Conservation (phyloP, 1,140 invertebrate genomes). For the Hetaerina americana region DNA sequence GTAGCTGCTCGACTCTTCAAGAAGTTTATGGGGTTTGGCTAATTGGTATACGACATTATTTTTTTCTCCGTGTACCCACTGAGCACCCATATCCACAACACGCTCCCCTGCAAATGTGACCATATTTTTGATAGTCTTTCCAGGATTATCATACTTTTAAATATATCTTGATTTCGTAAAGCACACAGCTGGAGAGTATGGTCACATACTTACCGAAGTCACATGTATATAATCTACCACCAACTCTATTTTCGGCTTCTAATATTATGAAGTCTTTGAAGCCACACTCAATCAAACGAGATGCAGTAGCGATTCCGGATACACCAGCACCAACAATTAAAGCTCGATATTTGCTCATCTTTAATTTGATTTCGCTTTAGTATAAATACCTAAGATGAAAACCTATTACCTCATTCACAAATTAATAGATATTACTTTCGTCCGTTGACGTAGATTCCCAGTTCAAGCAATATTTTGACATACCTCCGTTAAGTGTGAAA, state of each 20-base stretch:
- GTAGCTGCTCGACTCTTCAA: slow-evolving; percentile 24
- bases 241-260: slow-evolving; percentile 57
- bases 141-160: no score
- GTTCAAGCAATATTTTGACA: no score
- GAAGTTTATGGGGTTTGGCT: slow-evolving; percentile 38
- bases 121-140: no score
- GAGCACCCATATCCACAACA: slow-evolving; percentile 65
- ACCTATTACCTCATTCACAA: no score
- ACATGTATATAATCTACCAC: slow-evolving; percentile 49
- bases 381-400: no score
- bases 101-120: slow-evolving; percentile 32
- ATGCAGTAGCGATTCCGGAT: slow-evolving; percentile 41
- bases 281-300: slow-evolving; percentile 31
- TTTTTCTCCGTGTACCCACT: slow-evolving; percentile 70
- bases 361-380: not conserved
- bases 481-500: no score
- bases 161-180: not conserved
- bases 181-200: not conserved
- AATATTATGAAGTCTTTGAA: slow-evolving; percentile 41
- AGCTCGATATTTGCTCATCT: slow-evolving; percentile 20
- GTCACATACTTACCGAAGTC: slow-evolving; percentile 34
- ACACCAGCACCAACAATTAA: slow-evolving; percentile 48
- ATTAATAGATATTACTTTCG: no score
- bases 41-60: slow-evolving; percentile 49
- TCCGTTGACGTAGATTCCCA: no score